Conservation (phyloP, 2,888 invertebrate species). For the Andrena trimmerana region DNA sequence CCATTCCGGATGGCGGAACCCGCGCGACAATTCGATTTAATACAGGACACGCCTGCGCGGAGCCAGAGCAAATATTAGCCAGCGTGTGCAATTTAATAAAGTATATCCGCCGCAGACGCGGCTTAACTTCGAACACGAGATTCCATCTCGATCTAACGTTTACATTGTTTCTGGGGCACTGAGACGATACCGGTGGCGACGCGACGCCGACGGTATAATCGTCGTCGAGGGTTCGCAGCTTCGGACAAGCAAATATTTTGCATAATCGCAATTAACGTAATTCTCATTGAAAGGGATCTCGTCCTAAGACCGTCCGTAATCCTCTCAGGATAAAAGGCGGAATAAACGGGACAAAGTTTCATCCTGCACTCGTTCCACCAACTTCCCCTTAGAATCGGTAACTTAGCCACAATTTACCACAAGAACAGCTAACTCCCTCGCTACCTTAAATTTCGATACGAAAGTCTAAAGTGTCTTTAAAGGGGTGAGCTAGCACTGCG, state of each 20-base stretch:
- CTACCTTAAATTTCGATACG: neutral
- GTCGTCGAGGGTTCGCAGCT: neutral
- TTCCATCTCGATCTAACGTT: constrained; percentile 61
- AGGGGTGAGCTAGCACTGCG: too few species aligned
- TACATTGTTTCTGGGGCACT: constrained; percentile 68
- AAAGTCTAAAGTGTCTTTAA: too few species aligned
- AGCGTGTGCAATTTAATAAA: constrained; percentile 68
- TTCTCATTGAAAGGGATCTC: neutral
- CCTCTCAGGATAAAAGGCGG: constrained; percentile 29
- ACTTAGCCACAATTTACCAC: neutral
- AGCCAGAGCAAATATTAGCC: constrained; percentile 65
- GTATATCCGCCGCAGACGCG: constrained; percentile 57
- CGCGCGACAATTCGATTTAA: constrained; percentile 51
- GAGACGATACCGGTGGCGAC: constrained; percentile 52
- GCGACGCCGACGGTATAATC: constrained; percentile 41
- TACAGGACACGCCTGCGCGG: constrained; percentile 42
- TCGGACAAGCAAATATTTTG: constrained; percentile 36
- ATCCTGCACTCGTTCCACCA: neutral
- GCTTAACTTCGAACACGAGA: constrained; percentile 59
- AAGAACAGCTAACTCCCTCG: neutral
- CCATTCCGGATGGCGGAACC: neutral
- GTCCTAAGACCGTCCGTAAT: constrained; percentile 11
- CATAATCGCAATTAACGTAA: constrained; percentile 46
- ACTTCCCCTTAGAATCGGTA: neutral
- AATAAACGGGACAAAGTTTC: constrained; percentile 15